These are phyloP conservation scores for Cherax destructor DNA, from an alignment of 1,140 invertebrate genomes.

Conservation along the genomic window DNA sequence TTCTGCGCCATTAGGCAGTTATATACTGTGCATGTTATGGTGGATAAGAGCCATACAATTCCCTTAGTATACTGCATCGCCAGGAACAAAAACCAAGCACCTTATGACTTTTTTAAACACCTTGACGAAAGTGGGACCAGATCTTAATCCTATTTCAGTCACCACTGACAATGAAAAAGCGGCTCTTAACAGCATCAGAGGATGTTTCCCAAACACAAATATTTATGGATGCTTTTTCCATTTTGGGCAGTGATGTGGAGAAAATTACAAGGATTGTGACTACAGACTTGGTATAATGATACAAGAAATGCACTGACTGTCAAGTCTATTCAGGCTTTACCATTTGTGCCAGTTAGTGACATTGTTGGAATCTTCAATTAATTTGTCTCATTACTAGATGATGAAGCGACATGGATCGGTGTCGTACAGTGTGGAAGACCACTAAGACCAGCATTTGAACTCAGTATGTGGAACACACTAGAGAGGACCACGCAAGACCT, in stretches of 20 bases:
- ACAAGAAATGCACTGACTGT: conserved; percentile 20
- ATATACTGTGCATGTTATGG: conserved; percentile 15
- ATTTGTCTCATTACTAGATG: conserved; percentile 4
- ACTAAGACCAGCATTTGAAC: conserved; percentile 26
- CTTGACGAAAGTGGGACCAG: conserved; percentile 19
- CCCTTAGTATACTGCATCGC: conserved; percentile 14
- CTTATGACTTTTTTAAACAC: conserved; percentile 35
- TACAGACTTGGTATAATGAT: conserved; percentile 46
- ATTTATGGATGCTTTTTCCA: conserved; percentile 11
- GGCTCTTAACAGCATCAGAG: not conserved
- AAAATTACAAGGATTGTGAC: conserved; percentile 53
- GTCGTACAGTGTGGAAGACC: conserved; percentile 19
- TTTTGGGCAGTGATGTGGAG: conserved; percentile 42
- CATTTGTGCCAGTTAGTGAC: conserved; percentile 46
- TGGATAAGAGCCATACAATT: conserved; percentile 36
- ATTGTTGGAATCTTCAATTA: conserved; percentile 18
- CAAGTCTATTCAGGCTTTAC: conserved; percentile 19
- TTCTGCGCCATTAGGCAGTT: conserved; percentile 17
- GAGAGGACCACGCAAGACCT: conserved; percentile 34
- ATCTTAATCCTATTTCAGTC: conserved; percentile 18
- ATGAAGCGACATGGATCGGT: conserved; percentile 28
- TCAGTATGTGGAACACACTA: conserved; percentile 24
- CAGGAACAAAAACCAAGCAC: not conserved
- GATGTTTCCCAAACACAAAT: not conserved
- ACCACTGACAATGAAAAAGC: not conserved